Evolutionary conservation across 2,888 invertebrate genomes (phyloP).

Genomic region (Osmoderma eremita): DNA sequence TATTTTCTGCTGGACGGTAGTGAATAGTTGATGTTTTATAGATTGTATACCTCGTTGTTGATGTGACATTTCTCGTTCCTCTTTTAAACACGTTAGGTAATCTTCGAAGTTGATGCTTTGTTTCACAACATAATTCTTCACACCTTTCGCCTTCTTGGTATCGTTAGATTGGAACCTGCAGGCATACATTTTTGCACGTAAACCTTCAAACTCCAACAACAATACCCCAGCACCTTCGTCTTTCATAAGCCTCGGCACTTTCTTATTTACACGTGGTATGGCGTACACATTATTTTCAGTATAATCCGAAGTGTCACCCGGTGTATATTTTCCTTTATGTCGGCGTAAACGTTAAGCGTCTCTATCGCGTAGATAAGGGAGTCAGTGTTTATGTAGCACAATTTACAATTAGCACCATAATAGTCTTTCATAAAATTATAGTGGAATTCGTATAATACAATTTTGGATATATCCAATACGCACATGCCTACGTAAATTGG

Average conservation of each 20-base stretch:
- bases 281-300: conserved; percentile 44
- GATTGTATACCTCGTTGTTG: too few species aligned
- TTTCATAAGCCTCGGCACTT: conserved; percentile 53
- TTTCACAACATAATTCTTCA: neutral
- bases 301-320: conserved; percentile 8
- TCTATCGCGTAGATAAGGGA: neutral
- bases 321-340: neutral
- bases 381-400: conserved; percentile 8
- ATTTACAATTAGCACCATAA: too few species aligned
- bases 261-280: conserved; percentile 36
- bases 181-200: conserved; percentile 13
- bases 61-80: too few species aligned
- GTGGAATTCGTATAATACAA: conserved; percentile 56
- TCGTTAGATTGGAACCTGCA: neutral
- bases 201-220: too few species aligned
- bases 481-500: conserved; percentile 57
- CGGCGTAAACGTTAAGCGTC: neutral
- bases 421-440: conserved; percentile 7
- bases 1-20: too few species aligned
- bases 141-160: conserved; percentile 43
- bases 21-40: too few species aligned
- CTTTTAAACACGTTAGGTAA: too few species aligned
- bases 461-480: conserved; percentile 58
- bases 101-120: too few species aligned
- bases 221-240: conserved; percentile 53